Evolutionary conservation across 2,797 vertebrate genomes (phyloP), one percentile per base, ranked within the genome.

Genomic region (Myotis vivesi): DNA sequence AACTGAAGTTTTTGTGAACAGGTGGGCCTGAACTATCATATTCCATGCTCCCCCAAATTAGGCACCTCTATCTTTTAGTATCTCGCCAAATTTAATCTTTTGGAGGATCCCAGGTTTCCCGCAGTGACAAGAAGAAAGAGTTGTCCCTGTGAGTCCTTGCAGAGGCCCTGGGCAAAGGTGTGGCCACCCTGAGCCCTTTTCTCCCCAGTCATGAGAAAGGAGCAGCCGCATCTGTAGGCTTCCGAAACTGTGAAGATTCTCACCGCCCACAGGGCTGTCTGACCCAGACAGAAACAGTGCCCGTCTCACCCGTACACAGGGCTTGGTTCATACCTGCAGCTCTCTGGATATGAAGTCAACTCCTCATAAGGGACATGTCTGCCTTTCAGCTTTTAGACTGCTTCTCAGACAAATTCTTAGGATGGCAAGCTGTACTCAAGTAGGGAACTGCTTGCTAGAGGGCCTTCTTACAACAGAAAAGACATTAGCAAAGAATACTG

Each of bases 1-100:
- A 94, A 91, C 77, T 30, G 76, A 80, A 76, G 76, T 75, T 88
- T 83, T 38, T 38, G 23, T 33, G 81, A 90, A 89, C 84, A 93
- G 69, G 72, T 36, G 22, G 22, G 7, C 46, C 33, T n/a, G 15
- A 17, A 62, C 17, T 41, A 72, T 62, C 30, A 19, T 2, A 57
- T 38, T 72, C 8, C 30, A 0, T 15, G 73, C 36, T 88, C 36
- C 6, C 20, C 84, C 41, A 22, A 8, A 73, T 0, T 8, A 11
- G 55, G 20, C 13, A 59, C 16, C 20, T 4, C 11, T 57, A 46
- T 33, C 36, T 72, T 87, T 77, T 17, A 5, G 3, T 13, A 25
- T 71, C 80, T 94, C 13, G 2, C 9, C 30, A 83, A 75, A 72
- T 49, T 71, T 33, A 53, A 53, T 66, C 72, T 87, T 83, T 66